Percentiles rank a stretch among this genome's conserved stretches.
Evolutionary conservation across 64 coral and sea anemone genomes (phyloP).

Genomic region (Pachyseris speciosa): DNA sequence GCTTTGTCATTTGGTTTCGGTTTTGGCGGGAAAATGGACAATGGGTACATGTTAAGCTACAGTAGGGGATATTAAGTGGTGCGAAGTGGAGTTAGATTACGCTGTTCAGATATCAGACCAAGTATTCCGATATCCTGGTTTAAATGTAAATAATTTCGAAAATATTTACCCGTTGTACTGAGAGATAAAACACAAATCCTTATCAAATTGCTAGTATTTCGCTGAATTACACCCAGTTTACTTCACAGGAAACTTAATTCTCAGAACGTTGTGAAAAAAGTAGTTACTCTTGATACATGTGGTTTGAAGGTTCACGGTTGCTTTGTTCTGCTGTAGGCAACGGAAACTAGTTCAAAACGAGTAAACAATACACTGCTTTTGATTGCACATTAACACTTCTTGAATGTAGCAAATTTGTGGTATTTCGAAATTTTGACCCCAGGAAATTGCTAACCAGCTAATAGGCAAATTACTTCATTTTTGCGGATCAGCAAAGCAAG

Average conservation of each 20-base stretch:
- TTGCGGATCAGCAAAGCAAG: background rate
- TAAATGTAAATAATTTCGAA: background rate
- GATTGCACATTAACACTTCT: background rate
- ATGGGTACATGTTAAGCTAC: background rate
- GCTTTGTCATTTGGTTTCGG: too few relatives aligned
- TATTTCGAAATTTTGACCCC: background rate
- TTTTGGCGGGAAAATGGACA: slow-evolving; percentile 13
- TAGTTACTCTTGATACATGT: too few relatives aligned
- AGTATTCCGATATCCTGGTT: background rate
- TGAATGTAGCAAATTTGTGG: slow-evolving; percentile 6
- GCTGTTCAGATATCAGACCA: background rate
- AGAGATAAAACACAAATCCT: slow-evolving; percentile 18
- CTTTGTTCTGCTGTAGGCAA: too few relatives aligned
- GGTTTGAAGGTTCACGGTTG: too few relatives aligned
- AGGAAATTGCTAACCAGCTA: background rate
- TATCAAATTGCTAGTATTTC: background rate
- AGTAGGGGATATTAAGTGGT: background rate
- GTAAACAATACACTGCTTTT: background rate
- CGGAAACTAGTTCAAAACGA: too few relatives aligned
- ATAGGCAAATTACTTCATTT: slow-evolving; percentile 1
- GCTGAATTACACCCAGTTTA: background rate
- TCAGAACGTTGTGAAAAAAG: too few relatives aligned
- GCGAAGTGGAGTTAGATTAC: background rate
- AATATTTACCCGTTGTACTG: background rate
- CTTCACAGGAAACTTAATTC: background rate